phyloP scores from a whole-genome alignment of 1,140 invertebrate species.

The Heliconius eleuchia region DNA sequence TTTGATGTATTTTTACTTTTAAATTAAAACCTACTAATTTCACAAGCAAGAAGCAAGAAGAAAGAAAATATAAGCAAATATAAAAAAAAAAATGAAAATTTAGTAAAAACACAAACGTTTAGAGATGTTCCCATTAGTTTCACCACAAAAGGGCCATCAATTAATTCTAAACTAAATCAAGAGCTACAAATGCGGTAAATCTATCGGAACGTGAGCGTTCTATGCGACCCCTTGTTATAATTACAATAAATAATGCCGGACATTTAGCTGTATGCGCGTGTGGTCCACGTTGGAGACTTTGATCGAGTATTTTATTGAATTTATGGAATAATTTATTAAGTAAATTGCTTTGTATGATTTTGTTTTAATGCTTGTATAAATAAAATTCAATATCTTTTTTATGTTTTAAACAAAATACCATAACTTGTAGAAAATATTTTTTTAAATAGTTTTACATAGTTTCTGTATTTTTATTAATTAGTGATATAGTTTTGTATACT shows the following conservation, averaged over 20 bases:
- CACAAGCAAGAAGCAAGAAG: no score
- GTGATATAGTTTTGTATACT: no score
- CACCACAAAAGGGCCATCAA: slow-evolving; percentile 18
- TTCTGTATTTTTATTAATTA: no score
- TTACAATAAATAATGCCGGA: slow-evolving; percentile 56
- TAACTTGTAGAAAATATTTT: no score
- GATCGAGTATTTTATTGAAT: slow-evolving; percentile 4
- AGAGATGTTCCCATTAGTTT: neutral
- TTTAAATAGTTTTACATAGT: no score
- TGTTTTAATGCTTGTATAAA: neutral
- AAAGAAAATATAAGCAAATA: neutral
- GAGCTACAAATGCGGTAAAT: slow-evolving; percentile 26
- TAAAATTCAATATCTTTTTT: no score
- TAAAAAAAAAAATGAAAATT: neutral
- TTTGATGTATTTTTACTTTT: no score
- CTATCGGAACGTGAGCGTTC: slow-evolving; percentile 33
- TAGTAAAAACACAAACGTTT: neutral
- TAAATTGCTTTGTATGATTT: neutral
- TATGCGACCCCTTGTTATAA: slow-evolving; percentile 47
- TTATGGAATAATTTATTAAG: slow-evolving; percentile 8
- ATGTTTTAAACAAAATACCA: no score
- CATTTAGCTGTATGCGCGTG: slow-evolving; percentile 44
- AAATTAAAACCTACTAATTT: no score
- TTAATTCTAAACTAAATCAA: slow-evolving; percentile 18
- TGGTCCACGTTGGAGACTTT: slow-evolving; percentile 16